Evolutionary conservation across 2,113 vertebrate species (phyloP).

Genomic region (Willisornis vidua): DNA sequence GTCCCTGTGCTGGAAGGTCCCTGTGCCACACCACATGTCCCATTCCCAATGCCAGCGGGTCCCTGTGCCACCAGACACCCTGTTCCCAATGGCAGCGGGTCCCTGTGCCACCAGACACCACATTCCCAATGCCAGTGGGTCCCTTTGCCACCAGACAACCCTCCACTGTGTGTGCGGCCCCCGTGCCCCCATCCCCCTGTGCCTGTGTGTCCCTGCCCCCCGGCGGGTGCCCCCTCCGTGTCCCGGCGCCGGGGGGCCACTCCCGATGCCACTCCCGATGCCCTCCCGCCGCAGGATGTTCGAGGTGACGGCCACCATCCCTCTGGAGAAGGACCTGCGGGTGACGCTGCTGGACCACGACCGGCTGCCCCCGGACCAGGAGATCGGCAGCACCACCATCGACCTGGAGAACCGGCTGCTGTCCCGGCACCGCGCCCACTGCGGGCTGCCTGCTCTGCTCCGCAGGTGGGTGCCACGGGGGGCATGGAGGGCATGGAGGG

Average conservation of each 20-base stretch:
- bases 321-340: conserved; percentile 75
- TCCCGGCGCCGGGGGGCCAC: not conserved
- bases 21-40: not conserved
- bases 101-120: not conserved
- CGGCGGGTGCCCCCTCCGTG: not conserved
- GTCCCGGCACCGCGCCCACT: conserved; percentile 70
- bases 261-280: not conserved
- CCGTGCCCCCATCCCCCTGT: too few relatives aligned
- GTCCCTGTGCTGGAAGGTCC: not conserved
- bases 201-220: not conserved
- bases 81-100: not conserved
- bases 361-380: conserved; percentile 67
- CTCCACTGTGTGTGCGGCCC: too few relatives aligned
- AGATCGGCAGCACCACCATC: conserved; percentile 74
- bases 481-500: not conserved
- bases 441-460: conserved; percentile 73
- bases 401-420: conserved; percentile 79
- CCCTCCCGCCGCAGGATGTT: conserved; percentile 55
- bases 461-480: conserved; percentile 36
- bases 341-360: conserved; percentile 73
- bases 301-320: conserved; percentile 71
- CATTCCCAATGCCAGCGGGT: not conserved
- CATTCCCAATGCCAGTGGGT: not conserved
- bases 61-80: rapidly evolving
- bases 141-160: not conserved